Evolutionary conservation across 2,888 invertebrate genomes (phyloP).

Genomic region (Ceramica pisi): DNA sequence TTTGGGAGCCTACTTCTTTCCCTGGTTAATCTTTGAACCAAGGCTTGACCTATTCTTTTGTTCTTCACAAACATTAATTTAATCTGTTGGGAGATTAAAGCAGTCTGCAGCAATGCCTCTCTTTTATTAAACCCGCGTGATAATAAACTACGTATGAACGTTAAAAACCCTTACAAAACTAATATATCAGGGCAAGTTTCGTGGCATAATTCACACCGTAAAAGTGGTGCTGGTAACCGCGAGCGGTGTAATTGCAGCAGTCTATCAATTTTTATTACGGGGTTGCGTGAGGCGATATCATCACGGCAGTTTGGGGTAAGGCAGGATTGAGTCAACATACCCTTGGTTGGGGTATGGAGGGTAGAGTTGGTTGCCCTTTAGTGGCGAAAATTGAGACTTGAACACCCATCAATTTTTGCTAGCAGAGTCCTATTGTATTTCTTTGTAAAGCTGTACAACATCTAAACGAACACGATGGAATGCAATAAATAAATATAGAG

Average conservation of each 20-base stretch:
- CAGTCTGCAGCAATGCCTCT: constrained; percentile 3
- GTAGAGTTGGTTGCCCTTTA: background rate
- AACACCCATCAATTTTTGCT: too few species aligned
- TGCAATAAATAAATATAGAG: too few species aligned
- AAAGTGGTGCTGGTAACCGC: constrained; percentile 63
- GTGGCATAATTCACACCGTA: constrained; percentile 66
- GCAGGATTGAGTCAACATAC: constrained; percentile 47
- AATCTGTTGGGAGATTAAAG: background rate
- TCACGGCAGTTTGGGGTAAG: constrained; percentile 31
- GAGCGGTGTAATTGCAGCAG: constrained; percentile 71
- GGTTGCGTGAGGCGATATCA: constrained; percentile 75
- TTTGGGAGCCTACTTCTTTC: background rate
- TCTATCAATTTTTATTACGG: constrained; percentile 82
- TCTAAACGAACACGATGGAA: too few species aligned
- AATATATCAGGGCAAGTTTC: constrained; percentile 59
- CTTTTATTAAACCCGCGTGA: constrained; percentile 26
- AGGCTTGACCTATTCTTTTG: background rate
- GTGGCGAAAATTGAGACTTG: background rate
- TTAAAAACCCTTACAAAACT: constrained; percentile 37
- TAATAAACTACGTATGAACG: constrained; percentile 29
- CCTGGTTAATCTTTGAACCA: background rate
- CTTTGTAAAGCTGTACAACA: background rate
- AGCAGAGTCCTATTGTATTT: too few species aligned
- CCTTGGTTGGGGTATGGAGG: background rate
- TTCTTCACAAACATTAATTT: background rate